Base-by-base conservation (phyloP, 2,888 invertebrate genomes). In the Gasteruption jaculator region DNA sequence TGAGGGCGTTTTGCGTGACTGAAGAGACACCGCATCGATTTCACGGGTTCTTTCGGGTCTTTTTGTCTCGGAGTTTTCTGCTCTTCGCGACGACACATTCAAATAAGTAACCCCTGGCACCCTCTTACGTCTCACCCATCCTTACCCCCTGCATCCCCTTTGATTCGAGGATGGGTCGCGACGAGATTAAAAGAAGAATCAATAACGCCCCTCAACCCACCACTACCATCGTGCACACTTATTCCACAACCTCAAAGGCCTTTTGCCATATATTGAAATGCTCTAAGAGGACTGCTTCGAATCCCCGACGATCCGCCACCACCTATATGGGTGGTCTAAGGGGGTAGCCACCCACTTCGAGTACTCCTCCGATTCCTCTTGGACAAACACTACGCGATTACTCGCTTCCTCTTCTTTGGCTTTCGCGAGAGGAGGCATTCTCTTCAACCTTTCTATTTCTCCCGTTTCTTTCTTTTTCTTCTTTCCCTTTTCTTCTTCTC, bases 101-200 rank as follows among this genome's bases (percentile, higher is more conserved):
- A 66, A 68, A 68, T 67, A 67, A 68, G 66, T 67, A 65, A 62
- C 58, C 52, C 53, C 46, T 46, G 38, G 48, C 48, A 46, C 31
- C 48, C 40, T 52, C 47, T 53, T 52, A 50, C 52, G 53, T 48
- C 49, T 46, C 45, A 48, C 45, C 49, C 46, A 43, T 41, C 44
- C 27, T 35, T 35, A 42, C 48, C 51, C 43, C 47, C 47, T 43
- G 27, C 48, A 41, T 44, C 33, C 36, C 51, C 37, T 48, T 43
- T 43, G 44, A 41, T 49, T 24, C 26, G 53, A 57, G 64, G 61
- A 61, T 63, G 65, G 62, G 62, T 61, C 57, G 60, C 64, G 67
- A 66, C 66, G 65, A 67, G 67, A 67, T 68, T 67, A 68, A 68
- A 68, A 68, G 66, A 68, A 66, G 67, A 68, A 68, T 67, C 67